Conservation (phyloP, 1,140 invertebrate genomes). For the Papilio polytes region DNA sequence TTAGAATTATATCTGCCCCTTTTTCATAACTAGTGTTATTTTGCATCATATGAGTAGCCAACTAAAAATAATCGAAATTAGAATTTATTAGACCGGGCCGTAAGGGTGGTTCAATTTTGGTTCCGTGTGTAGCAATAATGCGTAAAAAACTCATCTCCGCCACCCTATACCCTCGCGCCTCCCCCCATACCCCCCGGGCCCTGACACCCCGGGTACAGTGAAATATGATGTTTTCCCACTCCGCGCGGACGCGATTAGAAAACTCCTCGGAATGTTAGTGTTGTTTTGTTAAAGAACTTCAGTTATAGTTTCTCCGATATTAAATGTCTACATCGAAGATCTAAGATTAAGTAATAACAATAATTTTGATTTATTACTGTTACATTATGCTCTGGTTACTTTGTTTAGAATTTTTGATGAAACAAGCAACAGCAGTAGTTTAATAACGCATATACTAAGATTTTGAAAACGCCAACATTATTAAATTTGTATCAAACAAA, state of each 20-base stretch:
- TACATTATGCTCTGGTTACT: too few species aligned
- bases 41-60: constrained; percentile 26
- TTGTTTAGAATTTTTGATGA: neutral
- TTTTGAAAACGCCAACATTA: too few species aligned
- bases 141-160: constrained; percentile 81
- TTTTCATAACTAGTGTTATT: constrained; percentile 10
- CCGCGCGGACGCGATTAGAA: constrained; percentile 80
- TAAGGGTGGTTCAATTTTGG: constrained; percentile 64
- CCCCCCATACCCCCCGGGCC: constrained; percentile 47
- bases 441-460: neutral
- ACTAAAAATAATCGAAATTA: constrained; percentile 69
- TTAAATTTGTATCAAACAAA: neutral
- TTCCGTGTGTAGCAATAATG: constrained; percentile 76
- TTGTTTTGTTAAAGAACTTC: constrained; percentile 40
- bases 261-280: constrained; percentile 65
- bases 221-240: constrained; percentile 82
- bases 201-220: constrained; percentile 54
- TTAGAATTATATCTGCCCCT: neutral
- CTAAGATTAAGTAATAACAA: neutral
- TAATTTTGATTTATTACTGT: neutral
- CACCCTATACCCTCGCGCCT: constrained; percentile 49
- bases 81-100: constrained; percentile 68
- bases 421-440: neutral
- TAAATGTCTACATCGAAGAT: neutral
- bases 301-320: constrained; percentile 11